A percentile compares a stretch with the other conserved stretches of the same genome.
Evolutionary conservation across 2,797 vertebrate genomes (phyloP).

Genomic region (Channa striata): DNA sequence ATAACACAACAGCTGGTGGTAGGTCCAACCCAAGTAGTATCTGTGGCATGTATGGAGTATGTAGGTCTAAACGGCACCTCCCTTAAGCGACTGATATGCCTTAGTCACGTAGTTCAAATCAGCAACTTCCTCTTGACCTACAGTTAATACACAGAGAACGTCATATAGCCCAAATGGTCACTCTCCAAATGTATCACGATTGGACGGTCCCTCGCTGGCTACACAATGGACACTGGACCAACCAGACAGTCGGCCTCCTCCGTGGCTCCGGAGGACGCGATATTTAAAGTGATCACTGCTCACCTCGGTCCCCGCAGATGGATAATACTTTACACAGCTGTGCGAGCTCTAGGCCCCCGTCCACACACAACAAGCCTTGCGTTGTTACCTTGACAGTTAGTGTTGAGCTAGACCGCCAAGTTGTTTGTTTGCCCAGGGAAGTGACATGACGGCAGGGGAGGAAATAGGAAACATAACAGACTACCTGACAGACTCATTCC

Average conservation of each 20-base stretch:
- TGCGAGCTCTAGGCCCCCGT: slow-evolving; percentile 40
- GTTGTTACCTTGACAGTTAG: slow-evolving; percentile 64
- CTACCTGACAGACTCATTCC: slow-evolving; percentile 85
- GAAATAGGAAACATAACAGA: slow-evolving; percentile 88
- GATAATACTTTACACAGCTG: slow-evolving; percentile 86
- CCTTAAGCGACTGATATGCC: slow-evolving; percentile 12
- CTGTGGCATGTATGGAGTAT: neutral
- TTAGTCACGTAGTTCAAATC: slow-evolving; percentile 73
- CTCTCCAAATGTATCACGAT: slow-evolving; percentile 47
- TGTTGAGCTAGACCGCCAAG: slow-evolving; percentile 56
- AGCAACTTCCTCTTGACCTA: slow-evolving; percentile 71
- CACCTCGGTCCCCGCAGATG: slow-evolving; percentile 66
- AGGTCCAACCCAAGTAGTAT: slow-evolving; percentile 5
- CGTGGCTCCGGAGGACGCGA: slow-evolving; percentile 68
- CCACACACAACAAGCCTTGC: slow-evolving; percentile 53
- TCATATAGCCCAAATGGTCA: slow-evolving; percentile 50
- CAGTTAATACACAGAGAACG: slow-evolving; percentile 54
- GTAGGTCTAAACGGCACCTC: slow-evolving; percentile 32
- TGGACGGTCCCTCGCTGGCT: slow-evolving; percentile 48
- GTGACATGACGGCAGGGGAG: slow-evolving; percentile 82
- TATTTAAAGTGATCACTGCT: slow-evolving; percentile 72
- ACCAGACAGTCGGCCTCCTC: slow-evolving; percentile 80
- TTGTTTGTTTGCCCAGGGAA: slow-evolving; percentile 84
- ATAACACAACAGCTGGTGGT: neutral
- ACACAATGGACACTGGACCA: slow-evolving; percentile 64